phyloP scores from a whole-genome alignment of 2,888 invertebrate genomes.

The Rhyacophila evoluta region DNA sequence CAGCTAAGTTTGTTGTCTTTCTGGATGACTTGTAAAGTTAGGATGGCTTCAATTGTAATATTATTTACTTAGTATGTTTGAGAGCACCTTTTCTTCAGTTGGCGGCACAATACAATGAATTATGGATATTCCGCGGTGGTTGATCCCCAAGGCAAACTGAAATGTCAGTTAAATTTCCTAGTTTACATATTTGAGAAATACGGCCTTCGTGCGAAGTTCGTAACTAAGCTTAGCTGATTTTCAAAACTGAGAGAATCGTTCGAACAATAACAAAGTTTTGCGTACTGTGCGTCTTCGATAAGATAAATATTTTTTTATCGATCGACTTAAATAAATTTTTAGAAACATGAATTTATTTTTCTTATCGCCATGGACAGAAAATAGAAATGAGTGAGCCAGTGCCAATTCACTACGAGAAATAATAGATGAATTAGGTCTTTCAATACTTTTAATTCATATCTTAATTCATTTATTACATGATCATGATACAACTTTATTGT shows the following conservation, averaged over 20 bases:
- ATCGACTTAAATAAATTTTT: neutral
- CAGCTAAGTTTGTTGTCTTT: neutral
- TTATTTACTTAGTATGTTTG: constrained; percentile 14
- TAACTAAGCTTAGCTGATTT: neutral
- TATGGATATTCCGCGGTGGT: constrained; percentile 1
- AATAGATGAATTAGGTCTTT: no score
- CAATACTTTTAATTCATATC: no score
- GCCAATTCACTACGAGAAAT: no score
- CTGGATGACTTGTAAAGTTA: neutral
- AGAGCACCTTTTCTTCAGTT: constrained; percentile 20
- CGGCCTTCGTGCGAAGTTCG: neutral
- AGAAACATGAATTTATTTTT: no score
- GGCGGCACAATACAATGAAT: constrained; percentile 10
- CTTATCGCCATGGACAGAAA: no score
- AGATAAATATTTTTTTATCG: neutral
- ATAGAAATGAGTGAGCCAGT: no score
- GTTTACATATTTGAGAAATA: neutral
- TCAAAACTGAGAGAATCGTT: no score
- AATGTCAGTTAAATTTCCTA: constrained; percentile 14
- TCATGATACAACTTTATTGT: no score
- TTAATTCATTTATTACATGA: no score
- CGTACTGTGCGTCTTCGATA: neutral
- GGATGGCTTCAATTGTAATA: neutral
- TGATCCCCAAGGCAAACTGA: constrained; percentile 12
- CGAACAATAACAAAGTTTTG: no score